These are phyloP conservation scores for Micromesistius poutassou DNA, from an alignment of 2,797 vertebrate genomes.

Conservation along the genomic window DNA sequence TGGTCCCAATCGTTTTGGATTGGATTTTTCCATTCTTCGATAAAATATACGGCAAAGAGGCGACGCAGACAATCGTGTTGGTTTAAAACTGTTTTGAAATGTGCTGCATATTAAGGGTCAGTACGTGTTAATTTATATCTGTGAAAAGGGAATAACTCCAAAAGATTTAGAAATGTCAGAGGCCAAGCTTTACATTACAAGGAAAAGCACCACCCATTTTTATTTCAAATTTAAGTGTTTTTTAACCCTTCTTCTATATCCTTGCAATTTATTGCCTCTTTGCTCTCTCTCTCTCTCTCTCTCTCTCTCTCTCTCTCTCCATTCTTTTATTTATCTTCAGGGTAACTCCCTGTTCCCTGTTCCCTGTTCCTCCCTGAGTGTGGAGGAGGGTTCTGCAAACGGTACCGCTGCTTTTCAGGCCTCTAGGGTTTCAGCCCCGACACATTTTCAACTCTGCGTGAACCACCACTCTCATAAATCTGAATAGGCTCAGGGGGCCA, in stretches of 20 bases:
- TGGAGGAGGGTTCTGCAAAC: slow-evolving; percentile 26
- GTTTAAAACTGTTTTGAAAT: not conserved
- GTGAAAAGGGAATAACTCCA: not conserved
- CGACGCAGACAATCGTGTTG: not conserved
- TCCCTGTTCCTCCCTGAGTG: not conserved
- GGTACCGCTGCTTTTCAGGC: slow-evolving; percentile 10
- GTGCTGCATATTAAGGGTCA: not conserved
- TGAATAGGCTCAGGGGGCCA: slow-evolving; percentile 49
- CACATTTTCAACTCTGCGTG: slow-evolving; percentile 56
- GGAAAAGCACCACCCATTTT: not conserved
- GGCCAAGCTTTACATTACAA: not conserved
- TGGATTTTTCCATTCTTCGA: no score
- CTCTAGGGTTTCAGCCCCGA: not conserved
- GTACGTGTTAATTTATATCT: not conserved
- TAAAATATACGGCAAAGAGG: not conserved
- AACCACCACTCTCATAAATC: slow-evolving; percentile 59
- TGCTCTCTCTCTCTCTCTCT: not conserved
- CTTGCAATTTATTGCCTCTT: not conserved
- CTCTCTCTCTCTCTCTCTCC: not conserved
- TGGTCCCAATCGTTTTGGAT: not conserved
- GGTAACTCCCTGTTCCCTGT: not conserved
- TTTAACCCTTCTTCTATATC: not conserved
- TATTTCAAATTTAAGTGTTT: not conserved
- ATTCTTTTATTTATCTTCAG: not conserved
- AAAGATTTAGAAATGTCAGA: not conserved